phyloP scores from a whole-genome alignment of 2,888 invertebrate genomes.

The Rapana venosa region DNA sequence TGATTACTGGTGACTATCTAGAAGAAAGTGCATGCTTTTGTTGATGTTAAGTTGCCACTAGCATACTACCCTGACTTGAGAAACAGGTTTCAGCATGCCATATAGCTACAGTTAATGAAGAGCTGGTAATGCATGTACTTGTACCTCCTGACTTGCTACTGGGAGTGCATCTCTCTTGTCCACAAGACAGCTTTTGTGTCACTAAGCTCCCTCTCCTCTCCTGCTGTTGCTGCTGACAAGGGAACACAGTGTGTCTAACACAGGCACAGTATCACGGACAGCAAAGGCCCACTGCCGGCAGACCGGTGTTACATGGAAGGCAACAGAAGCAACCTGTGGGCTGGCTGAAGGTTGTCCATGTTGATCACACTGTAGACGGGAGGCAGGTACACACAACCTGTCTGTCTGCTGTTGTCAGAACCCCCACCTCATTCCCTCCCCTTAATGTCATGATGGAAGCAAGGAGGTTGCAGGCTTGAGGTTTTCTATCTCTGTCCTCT shows the following conservation, averaged over 20 bases:
- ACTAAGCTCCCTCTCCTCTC: neutral
- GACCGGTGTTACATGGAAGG: neutral
- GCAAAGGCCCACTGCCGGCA: neutral
- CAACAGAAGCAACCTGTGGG: neutral
- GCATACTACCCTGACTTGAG: no score
- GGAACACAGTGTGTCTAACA: neutral
- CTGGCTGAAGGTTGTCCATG: neutral
- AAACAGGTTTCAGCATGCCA: no score
- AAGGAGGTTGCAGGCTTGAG: constrained; percentile 62
- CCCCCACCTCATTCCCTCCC: neutral
- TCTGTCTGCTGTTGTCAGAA: neutral
- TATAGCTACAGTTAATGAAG: no score
- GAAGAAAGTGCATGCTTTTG: no score
- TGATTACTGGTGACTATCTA: no score
- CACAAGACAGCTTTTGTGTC: neutral
- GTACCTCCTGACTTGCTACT: neutral
- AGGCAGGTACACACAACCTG: neutral
- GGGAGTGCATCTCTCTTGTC: neutral
- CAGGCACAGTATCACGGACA: neutral
- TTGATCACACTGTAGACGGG: neutral
- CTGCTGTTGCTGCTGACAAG: neutral
- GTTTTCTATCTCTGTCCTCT: constrained; percentile 63
- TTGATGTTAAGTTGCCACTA: no score
- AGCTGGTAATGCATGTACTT: neutral
- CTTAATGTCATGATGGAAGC: constrained; percentile 57